Conservation (phyloP, 2,888 invertebrate genomes). For the Drosophila bunnanda region DNA sequence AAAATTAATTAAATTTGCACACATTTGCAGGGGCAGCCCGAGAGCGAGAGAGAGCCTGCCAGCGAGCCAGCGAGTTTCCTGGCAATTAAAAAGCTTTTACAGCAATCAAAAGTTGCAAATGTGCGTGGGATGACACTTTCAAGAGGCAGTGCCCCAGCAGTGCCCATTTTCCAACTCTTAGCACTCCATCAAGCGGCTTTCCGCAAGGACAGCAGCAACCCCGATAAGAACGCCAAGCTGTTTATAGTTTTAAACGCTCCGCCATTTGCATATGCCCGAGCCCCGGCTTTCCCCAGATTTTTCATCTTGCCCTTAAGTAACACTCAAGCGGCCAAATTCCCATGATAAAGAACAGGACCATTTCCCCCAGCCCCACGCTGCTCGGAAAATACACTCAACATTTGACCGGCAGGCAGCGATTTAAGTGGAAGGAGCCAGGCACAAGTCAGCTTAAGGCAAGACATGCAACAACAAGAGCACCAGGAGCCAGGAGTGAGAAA, state of each 20-base stretch:
- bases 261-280: constrained; percentile 56
- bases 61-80: constrained; percentile 30
- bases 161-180: constrained; percentile 4
- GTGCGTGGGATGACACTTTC: constrained; percentile 37
- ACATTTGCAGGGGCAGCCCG: constrained; percentile 68
- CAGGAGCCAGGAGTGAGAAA: neutral
- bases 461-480: constrained; percentile 4
- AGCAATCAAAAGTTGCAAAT: constrained; percentile 73
- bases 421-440: constrained; percentile 41
- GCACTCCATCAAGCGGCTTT: constrained; percentile 11
- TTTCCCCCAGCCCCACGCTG: neutral
- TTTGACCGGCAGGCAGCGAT: constrained; percentile 58
- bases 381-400: constrained; percentile 18
- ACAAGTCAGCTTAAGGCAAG: constrained; percentile 30
- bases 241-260: constrained; percentile 62
- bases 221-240: constrained; percentile 46
- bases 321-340: constrained; percentile 62
- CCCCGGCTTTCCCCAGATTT: constrained; percentile 3
- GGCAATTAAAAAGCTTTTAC: constrained; percentile 80
- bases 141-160: neutral
- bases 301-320: constrained; percentile 14
- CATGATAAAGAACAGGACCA: constrained; percentile 72
- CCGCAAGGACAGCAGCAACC: constrained; percentile 3
- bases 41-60: constrained; percentile 7
- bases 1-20: constrained; percentile 81